Base-by-base conservation (phyloP, 2,113 vertebrate species). In the Lampris incognitus region DNA sequence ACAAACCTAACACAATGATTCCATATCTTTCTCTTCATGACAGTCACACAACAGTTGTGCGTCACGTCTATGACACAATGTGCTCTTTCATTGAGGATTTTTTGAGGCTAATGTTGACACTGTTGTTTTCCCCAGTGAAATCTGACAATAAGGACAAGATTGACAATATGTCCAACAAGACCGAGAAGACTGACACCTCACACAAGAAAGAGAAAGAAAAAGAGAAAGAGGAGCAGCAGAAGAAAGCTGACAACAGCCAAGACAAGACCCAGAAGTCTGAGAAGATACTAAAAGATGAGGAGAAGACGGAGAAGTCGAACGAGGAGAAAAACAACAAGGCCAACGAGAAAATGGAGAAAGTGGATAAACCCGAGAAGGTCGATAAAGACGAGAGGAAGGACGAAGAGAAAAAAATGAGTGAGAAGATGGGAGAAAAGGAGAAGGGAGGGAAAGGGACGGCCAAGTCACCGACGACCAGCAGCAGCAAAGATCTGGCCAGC, bases 401-500 rank as follows among this genome's bases (percentile, higher is more conserved):
- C 7, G 92, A 93, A 57, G 87, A 92, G 72, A 91, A 92, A 82
- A 93, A 93, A 80, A 3, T 48, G 0, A 83, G 86, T 52, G 87
- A 93, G 1, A 84, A 71, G 62, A 92, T 89, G n/a, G 92, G 84
- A 10, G 85, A 87, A 59, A 92, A 93, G 71, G 94, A 78, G 1
- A 90, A 93, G 40, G 88, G 80, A 56, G 90, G 71, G 4, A 94
- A 93, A 84, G 87, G 72, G 9, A 56, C 84, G 0, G 84, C 79
- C 62, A 94, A 92, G 79, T 79, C 89, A 9, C 78, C 91, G 46
- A 81, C 94, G 1, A 92, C 94, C 83, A 95, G 92, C 9, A 92
- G 94, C 67, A 93, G 79, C 91, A 98, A 97, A 86, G 95, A 94
- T 59, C 91, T 95, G 6, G 92, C 93, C 50, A 96, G 95, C 81